A percentile compares a stretch with the other conserved stretches of the same genome.
phyloP scores from a whole-genome alignment of 2,797 vertebrate genomes.

The Hozukius guyotensis region DNA sequence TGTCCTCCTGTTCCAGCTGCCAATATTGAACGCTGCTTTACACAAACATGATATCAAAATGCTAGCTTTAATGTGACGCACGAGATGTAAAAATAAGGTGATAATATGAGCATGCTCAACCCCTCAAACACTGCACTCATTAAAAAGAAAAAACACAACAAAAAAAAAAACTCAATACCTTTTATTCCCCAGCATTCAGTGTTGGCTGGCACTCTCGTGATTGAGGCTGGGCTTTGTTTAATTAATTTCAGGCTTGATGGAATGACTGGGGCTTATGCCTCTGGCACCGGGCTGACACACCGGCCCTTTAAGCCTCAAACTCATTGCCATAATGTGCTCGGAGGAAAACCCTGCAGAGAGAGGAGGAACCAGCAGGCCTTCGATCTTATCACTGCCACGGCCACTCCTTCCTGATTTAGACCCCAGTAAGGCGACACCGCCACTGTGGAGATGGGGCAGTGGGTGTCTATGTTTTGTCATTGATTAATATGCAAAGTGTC shows the following conservation, averaged over 20 bases:
- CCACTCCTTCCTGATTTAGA: slow-evolving; percentile 69
- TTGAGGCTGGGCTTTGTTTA: slow-evolving; percentile 72
- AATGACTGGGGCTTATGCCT: slow-evolving; percentile 76
- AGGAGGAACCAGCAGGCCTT: slow-evolving; percentile 71
- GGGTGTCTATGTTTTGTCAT: slow-evolving; percentile 54
- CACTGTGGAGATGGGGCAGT: slow-evolving; percentile 27
- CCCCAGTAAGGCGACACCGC: slow-evolving; percentile 53
- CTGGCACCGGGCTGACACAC: slow-evolving; percentile 71
- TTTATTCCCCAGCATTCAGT: slow-evolving; percentile 19
- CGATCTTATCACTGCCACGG: slow-evolving; percentile 79
- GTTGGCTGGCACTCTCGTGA: slow-evolving; percentile 64
- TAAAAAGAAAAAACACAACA: slow-evolving; percentile 29
- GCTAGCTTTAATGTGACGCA: background rate
- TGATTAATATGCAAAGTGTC: slow-evolving; percentile 68
- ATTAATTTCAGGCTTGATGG: slow-evolving; percentile 84
- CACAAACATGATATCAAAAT: background rate
- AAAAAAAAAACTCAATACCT: slow-evolving; percentile 3
- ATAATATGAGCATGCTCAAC: background rate
- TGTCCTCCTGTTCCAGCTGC: background rate
- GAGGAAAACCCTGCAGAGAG: slow-evolving; percentile 73
- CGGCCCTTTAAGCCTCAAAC: slow-evolving; percentile 78
- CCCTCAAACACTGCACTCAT: slow-evolving; percentile 14
- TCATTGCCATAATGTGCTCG: slow-evolving; percentile 83
- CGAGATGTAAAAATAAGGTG: background rate
- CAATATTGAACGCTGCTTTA: background rate